Conservation (phyloP, 2,888 invertebrate genomes). For the Stenodera caucasica region DNA sequence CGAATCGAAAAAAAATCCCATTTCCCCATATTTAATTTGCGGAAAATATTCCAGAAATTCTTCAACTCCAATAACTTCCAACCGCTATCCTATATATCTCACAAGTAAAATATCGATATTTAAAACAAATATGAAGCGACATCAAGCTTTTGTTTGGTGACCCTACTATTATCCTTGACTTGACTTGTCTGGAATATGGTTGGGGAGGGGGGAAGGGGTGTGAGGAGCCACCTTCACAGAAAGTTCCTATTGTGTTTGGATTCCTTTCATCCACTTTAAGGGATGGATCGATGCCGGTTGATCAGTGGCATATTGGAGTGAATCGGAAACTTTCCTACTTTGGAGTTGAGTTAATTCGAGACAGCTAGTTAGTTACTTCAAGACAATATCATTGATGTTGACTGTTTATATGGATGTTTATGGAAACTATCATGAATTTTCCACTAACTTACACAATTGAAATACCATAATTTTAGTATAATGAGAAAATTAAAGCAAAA, state of each 20-base stretch:
- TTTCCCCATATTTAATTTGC: too few species aligned
- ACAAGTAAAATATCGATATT: too few species aligned
- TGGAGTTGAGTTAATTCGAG: background rate
- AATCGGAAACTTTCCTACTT: background rate
- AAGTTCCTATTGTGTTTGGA: background rate
- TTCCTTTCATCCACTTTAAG: background rate
- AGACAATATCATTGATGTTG: too few species aligned
- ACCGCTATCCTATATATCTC: too few species aligned
- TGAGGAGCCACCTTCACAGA: background rate
- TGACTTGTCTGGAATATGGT: background rate
- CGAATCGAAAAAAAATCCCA: too few species aligned
- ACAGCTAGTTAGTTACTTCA: background rate
- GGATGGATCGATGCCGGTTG: background rate
- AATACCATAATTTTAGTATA: background rate
- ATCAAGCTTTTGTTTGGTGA: background rate
- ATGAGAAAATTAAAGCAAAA: background rate
- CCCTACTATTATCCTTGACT: background rate
- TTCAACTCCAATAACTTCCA: too few species aligned
- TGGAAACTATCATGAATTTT: too few species aligned
- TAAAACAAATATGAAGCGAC: background rate
- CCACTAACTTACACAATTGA: background rate
- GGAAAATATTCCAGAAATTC: background rate
- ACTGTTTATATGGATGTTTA: too few species aligned
- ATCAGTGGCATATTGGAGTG: conserved; percentile 2
- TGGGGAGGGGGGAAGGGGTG: too few species aligned